Conservation (phyloP, 2,888 invertebrate species). For the Sinotaia quadrata region DNA sequence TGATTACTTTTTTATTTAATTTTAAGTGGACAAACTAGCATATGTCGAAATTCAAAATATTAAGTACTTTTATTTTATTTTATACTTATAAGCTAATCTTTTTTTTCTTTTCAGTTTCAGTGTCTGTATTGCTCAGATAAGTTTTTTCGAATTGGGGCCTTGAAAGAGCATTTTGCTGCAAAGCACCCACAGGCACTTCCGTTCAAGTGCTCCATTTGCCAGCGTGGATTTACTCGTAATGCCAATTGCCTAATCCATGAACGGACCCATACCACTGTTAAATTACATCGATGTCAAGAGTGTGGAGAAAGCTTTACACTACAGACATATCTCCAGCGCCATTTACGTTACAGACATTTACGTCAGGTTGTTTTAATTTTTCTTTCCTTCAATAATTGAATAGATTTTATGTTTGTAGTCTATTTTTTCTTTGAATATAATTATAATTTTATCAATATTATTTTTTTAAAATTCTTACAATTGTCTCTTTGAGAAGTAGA, state of each 20-base stretch:
- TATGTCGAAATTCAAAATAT: no score
- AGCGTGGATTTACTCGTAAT: slow-evolving; percentile 23
- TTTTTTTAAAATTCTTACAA: no score
- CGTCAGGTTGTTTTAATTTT: no score
- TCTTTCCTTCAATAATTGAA: no score
- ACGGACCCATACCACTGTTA: slow-evolving; percentile 16
- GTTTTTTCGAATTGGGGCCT: slow-evolving; percentile 14
- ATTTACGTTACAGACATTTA: slow-evolving; percentile 19
- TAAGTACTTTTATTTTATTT: no score
- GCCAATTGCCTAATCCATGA: slow-evolving; percentile 13
- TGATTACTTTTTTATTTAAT: no score
- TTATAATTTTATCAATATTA: no score
- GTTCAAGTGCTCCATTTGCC: slow-evolving; percentile 21
- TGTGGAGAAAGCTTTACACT: slow-evolving; percentile 25
- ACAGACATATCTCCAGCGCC: slow-evolving; percentile 20
- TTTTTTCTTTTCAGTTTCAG: slow-evolving; percentile 17
- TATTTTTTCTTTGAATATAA: no score
- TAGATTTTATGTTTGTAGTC: no score
- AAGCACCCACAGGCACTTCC: slow-evolving; percentile 24
- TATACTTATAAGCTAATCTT: no score
- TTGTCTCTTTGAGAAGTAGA: no score
- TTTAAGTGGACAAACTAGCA: no score
- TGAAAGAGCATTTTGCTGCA: slow-evolving; percentile 22
- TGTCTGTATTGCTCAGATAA: slow-evolving; percentile 20
- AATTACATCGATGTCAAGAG: slow-evolving; percentile 7